phyloP scores from a whole-genome alignment of 1,140 invertebrate genomes.

The Pseudomyrmex flavicornis region DNA sequence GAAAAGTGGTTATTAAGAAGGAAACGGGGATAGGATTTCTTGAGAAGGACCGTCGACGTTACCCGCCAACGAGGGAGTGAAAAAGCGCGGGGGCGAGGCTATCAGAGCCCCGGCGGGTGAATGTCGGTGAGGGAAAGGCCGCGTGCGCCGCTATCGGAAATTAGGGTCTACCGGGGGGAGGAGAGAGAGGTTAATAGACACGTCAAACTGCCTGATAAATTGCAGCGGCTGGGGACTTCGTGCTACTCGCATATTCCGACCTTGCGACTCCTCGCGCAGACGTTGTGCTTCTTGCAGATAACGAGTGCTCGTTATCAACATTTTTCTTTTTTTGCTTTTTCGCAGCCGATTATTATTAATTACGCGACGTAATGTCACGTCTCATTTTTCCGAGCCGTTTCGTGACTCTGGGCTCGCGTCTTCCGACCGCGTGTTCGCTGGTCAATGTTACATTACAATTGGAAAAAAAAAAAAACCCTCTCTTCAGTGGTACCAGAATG shows the following conservation, averaged over 20 bases:
- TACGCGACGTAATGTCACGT: not conserved
- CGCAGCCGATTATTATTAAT: conserved; percentile 19
- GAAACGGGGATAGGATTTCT: conserved; percentile 38
- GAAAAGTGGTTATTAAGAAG: conserved; percentile 73
- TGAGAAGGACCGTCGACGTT: conserved; percentile 44
- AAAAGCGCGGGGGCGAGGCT: conserved; percentile 22
- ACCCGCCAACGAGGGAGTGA: conserved; percentile 5
- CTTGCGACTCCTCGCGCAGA: not conserved
- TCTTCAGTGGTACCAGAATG: too few species aligned
- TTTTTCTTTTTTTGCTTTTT: not conserved
- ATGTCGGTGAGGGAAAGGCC: conserved; percentile 27
- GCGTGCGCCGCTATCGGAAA: conserved; percentile 67
- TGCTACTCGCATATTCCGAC: conserved; percentile 34
- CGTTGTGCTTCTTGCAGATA: conserved; percentile 14
- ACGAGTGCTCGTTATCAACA: conserved; percentile 11
- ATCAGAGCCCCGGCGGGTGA: conserved; percentile 39
- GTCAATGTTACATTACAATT: conserved; percentile 13
- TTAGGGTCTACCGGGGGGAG: conserved; percentile 45
- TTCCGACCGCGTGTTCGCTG: not conserved
- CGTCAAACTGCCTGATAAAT: conserved; percentile 72
- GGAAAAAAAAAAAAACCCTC: not conserved
- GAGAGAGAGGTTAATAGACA: conserved; percentile 67
- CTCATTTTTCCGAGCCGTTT: not conserved
- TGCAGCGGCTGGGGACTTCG: conserved; percentile 35
- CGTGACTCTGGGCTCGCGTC: not conserved